phyloP scores from a whole-genome alignment of 2,797 vertebrate species.

The Hoplostethus mediterraneus region DNA sequence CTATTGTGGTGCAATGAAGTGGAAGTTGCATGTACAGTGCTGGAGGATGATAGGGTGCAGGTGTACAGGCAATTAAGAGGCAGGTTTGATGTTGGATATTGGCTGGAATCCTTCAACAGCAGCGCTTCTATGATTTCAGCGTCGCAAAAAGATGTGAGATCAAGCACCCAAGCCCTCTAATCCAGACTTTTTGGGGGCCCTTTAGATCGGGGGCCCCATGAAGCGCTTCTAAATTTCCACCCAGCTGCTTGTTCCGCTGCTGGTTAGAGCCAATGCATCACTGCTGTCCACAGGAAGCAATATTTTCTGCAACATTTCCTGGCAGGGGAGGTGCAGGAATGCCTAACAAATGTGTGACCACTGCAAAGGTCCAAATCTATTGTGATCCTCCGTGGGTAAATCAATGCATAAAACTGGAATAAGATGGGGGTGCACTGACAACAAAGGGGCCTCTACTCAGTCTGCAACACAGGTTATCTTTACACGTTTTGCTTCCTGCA shows the following conservation, averaged over 20 bases:
- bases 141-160: background rate
- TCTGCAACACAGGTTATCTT: background rate
- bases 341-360: slow-evolving; percentile 3
- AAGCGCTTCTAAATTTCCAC: background rate
- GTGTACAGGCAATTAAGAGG: background rate
- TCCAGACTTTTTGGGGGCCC: background rate
- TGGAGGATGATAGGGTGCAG: background rate
- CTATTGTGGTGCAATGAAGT: slow-evolving; percentile 8
- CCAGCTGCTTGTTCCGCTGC: slow-evolving; percentile 6
- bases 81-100: background rate
- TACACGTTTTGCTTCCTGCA: background rate
- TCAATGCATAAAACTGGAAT: background rate
- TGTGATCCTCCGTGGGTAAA: slow-evolving; percentile 2
- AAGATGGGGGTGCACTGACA: background rate
- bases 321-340: background rate
- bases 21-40: background rate
- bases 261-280: slow-evolving; percentile 13
- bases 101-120: background rate
- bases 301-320: background rate
- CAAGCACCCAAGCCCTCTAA: background rate
- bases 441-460: background rate
- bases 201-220: background rate
- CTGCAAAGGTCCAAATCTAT: slow-evolving; percentile 10
- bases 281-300: background rate
- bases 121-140: slow-evolving; percentile 2